A percentile compares a stretch with the other conserved stretches of the same genome.
These are phyloP conservation scores for Cisticola juncidis DNA, from an alignment of 2,113 vertebrate genomes.

Conservation along the genomic window DNA sequence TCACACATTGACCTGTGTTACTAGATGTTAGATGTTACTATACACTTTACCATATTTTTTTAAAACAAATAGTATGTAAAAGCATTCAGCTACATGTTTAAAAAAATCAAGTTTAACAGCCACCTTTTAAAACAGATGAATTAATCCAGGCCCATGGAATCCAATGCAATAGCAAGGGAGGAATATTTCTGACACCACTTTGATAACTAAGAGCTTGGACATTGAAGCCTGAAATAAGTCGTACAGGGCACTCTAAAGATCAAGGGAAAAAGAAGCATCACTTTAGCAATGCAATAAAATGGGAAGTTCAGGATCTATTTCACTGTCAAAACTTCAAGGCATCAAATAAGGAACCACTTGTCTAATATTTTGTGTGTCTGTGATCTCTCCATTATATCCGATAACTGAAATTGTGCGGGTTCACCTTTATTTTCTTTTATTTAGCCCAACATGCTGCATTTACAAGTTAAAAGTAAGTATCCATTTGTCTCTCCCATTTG, in stretches of 20 bases:
- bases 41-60: neutral
- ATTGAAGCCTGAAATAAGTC: neutral
- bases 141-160: neutral
- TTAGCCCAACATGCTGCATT: neutral
- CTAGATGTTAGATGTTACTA: neutral
- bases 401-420: neutral
- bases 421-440: neutral
- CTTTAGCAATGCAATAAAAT: neutral
- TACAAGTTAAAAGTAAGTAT: neutral
- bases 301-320: neutral
- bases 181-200: neutral
- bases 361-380: neutral
- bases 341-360: neutral
- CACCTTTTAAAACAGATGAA: neutral
- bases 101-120: neutral
- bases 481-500: slow-evolving; percentile 5
- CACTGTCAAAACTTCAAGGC: neutral
- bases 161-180: neutral
- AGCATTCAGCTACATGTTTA: neutral
- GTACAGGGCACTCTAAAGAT: neutral
- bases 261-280: neutral
- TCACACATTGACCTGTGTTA: neutral
- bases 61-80: neutral
- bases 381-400: neutral
- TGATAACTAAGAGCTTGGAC: neutral